Evolutionary conservation across 2,113 vertebrate genomes (phyloP).

Genomic region (Engraulis encrasicolus): DNA sequence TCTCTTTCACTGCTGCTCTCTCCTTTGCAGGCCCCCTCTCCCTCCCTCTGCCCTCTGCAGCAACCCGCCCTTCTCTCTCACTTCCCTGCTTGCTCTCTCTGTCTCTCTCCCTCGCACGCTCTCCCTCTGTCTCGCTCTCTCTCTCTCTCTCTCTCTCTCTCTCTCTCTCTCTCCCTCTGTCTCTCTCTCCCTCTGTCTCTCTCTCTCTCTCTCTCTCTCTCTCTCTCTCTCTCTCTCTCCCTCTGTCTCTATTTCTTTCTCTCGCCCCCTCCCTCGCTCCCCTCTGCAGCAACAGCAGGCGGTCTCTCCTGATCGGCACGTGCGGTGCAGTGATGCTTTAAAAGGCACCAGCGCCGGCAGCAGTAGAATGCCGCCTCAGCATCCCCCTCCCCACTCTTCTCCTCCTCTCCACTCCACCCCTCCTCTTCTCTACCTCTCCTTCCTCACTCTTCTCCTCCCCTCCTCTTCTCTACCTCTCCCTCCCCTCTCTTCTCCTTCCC

Average conservation of each 20-base stretch:
- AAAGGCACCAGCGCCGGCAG: neutral
- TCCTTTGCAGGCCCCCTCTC: neutral
- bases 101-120: neutral
- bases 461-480: no score
- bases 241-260: neutral
- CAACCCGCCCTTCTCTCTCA: neutral
- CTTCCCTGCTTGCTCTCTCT: constrained; percentile 19
- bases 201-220: neutral
- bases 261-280: neutral
- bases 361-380: neutral
- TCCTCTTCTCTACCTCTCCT: no score
- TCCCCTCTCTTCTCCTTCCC: no score
- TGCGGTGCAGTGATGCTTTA: neutral
- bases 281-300: neutral
- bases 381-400: neutral
- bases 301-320: neutral
- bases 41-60: neutral
- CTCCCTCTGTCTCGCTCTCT: neutral
- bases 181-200: no score
- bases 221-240: no score
- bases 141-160: no score
- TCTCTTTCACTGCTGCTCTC: no score
- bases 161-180: no score
- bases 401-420: neutral
- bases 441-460: no score